Base-by-base conservation (phyloP, 2,113 vertebrate genomes). In the Pantherophis guttatus region DNA sequence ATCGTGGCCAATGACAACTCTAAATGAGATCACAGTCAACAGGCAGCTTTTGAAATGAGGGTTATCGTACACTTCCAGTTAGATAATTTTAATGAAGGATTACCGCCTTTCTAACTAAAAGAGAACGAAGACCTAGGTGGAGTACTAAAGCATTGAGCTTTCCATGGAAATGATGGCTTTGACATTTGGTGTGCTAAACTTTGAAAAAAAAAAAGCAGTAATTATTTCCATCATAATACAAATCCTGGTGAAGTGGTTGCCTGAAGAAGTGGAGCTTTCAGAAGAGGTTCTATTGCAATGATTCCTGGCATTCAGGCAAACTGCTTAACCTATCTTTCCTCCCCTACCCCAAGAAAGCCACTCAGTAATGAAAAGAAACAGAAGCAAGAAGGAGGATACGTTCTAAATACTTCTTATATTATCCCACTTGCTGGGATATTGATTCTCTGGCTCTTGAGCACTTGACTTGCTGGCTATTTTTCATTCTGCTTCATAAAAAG, bases 271-370 rank as follows among this genome's bases (percentile, higher is more conserved):
- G 85, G 93, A 95, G 19, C 88, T 94, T 97, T 95, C 92, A 95
- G 26, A 0, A 0, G 70, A 26, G 95, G 88, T 90, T 91, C 95
- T 89, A 33, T 91, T 53, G 29, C 7, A 93, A 1, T 17, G 91
- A 91, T 96, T 95, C 93, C 93, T 97, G 95, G 96, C 95, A 96
- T 94, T 95, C 91, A 96, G 93, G 88, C 85, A 89, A 92, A 3
- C 44, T 96, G 90, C 59, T 95, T 94, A 95, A 70, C 12, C 95
- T 97, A 96, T 92, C 87, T 24, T 96, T 95, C 86, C 92, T 93
- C 13, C 0, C 92, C 54, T 44, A 44, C 54, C 13, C 54, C 13
- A 90, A 48, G 11, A 95, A 94, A 96, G 57, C 48, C 12, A 94
- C 94, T 95, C 94, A 85, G 92, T 29, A 96, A 95, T 91, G 90